Conservation (phyloP, 1,140 invertebrate species). For the Hylyphantes graminicola region DNA sequence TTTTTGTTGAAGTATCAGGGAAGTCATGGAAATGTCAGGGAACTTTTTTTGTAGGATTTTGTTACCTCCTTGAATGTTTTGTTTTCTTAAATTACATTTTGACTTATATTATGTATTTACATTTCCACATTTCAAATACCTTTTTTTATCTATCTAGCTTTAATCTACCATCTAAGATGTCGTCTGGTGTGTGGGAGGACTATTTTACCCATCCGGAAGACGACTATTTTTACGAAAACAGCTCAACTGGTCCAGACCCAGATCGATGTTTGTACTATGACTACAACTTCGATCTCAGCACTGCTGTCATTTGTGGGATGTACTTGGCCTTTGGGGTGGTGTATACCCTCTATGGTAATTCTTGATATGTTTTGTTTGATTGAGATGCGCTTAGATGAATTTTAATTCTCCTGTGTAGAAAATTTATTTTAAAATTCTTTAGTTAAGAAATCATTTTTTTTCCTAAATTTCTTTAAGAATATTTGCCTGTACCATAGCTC, state of each 20-base stretch:
- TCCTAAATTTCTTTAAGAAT: not conserved
- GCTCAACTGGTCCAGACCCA: slow-evolving; percentile 5
- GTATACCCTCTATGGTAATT: slow-evolving; percentile 76
- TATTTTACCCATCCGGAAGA: slow-evolving; percentile 51
- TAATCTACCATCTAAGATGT: slow-evolving; percentile 24
- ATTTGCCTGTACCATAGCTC: no score
- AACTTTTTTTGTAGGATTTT: no score
- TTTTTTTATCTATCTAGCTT: not conserved
- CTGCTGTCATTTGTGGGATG: slow-evolving; percentile 72
- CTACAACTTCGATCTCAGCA: slow-evolving; percentile 72
- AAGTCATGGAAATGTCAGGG: no score
- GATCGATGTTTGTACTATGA: slow-evolving; percentile 70
- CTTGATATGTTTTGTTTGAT: not conserved
- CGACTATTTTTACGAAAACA: slow-evolving; percentile 57
- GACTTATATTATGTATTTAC: no score
- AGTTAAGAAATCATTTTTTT: not conserved
- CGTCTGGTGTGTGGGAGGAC: slow-evolving; percentile 31
- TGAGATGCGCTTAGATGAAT: no score
- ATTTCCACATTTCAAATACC: no score
- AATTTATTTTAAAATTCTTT: not conserved
- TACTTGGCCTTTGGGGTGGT: slow-evolving; percentile 75
- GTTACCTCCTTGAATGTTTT: no score
- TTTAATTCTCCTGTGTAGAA: not conserved
- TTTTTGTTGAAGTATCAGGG: no score
- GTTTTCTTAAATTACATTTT: no score